Conservation (phyloP, 2,888 invertebrate species). For the Apamea monoglypha region DNA sequence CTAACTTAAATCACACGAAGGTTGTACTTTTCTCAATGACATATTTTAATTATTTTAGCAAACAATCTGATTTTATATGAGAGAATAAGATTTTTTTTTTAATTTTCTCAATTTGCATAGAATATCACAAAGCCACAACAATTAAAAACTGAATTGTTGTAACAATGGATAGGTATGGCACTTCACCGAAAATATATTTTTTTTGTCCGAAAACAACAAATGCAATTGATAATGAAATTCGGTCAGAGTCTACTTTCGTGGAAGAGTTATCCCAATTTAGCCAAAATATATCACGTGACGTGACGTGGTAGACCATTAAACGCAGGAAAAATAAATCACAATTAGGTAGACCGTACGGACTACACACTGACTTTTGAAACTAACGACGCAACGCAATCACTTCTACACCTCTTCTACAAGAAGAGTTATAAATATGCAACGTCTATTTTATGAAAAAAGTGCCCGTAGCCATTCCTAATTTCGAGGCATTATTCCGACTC, state of each 20-base stretch:
- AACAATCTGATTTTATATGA: background rate
- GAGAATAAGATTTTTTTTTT: background rate
- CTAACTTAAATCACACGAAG: background rate
- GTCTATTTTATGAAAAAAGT: background rate
- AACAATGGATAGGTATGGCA: no score
- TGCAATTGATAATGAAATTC: background rate
- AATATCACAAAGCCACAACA: no score
- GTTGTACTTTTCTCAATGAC: background rate
- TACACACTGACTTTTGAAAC: background rate
- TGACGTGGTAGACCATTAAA: background rate
- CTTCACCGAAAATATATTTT: background rate
- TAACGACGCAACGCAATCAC: background rate
- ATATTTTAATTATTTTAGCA: background rate
- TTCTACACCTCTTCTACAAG: background rate
- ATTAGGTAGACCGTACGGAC: background rate
- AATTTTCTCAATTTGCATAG: background rate
- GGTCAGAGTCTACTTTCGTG: background rate
- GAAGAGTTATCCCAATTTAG: background rate
- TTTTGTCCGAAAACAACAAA: no score
- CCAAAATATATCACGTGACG: background rate
- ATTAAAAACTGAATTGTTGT: no score
- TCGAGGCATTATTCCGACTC: background rate
- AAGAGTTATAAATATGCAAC: background rate
- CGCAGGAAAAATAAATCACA: background rate
- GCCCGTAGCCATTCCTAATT: background rate